A percentile compares a stretch with the other conserved stretches of the same genome.
Conservation (phyloP, 2,113 vertebrate species). For the Ploceus nigricollis region DNA sequence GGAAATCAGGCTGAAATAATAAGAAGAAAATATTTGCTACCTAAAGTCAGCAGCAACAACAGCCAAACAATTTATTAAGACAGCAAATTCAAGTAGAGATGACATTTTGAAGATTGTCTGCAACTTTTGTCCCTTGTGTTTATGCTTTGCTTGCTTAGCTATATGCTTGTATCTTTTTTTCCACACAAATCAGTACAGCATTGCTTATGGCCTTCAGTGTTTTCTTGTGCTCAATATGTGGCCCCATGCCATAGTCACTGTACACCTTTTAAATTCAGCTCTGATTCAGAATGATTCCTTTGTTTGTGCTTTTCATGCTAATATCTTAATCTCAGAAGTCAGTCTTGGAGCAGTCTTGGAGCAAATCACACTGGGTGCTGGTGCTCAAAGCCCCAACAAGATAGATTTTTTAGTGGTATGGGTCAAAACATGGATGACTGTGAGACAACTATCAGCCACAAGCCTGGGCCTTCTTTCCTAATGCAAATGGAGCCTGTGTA, state of each 20-base stretch:
- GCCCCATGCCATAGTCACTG: neutral
- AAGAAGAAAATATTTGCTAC: neutral
- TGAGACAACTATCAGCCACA: neutral
- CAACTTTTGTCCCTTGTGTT: neutral
- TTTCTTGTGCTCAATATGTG: neutral
- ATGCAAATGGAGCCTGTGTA: neutral
- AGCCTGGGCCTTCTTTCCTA: neutral
- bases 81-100: neutral
- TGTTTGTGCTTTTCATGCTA: neutral
- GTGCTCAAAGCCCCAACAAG: neutral
- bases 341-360: neutral
- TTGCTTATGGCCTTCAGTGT: neutral
- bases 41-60: neutral
- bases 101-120: neutral
- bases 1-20: neutral
- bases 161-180: neutral
- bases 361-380: neutral
- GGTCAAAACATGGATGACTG: neutral
- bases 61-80: neutral
- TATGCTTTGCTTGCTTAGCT: neutral
- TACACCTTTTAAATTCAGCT: neutral
- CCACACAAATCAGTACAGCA: neutral
- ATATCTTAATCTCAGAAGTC: neutral
- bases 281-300: neutral
- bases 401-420: neutral